Conservation (phyloP, 2,113 vertebrate species). For the Leptobrachium ailaonicum region DNA sequence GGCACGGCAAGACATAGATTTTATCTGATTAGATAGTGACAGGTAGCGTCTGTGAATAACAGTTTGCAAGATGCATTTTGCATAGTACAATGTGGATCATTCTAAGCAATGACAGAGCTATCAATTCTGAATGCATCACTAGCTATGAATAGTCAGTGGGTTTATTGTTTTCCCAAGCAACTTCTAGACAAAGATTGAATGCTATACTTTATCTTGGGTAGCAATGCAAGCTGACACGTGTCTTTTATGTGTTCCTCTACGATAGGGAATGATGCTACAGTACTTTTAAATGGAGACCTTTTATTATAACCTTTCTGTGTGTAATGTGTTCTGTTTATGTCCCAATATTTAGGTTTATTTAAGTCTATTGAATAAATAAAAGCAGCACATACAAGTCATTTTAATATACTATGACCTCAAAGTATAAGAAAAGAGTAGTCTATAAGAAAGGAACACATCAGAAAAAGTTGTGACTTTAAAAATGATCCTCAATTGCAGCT, state of each 20-base stretch:
- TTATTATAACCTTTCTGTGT: too few relatives aligned
- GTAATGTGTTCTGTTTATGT: too few relatives aligned
- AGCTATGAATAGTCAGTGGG: slow-evolving; percentile 7
- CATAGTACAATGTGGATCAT: slow-evolving; percentile 45
- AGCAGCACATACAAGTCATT: too few relatives aligned
- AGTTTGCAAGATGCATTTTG: slow-evolving; percentile 20
- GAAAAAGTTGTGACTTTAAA: too few relatives aligned
- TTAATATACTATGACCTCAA: too few relatives aligned
- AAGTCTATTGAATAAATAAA: too few relatives aligned
- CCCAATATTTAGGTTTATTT: too few relatives aligned
- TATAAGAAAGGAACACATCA: too few relatives aligned
- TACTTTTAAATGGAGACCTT: too few relatives aligned
- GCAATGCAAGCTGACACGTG: slow-evolving; percentile 27
- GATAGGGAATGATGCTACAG: not conserved
- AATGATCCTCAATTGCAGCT: too few relatives aligned
- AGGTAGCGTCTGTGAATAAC: slow-evolving; percentile 25
- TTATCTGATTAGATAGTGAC: slow-evolving; percentile 40
- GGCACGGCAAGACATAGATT: slow-evolving; percentile 32
- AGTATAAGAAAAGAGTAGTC: too few relatives aligned
- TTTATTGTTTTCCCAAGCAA: slow-evolving; percentile 41
- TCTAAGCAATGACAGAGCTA: slow-evolving; percentile 32
- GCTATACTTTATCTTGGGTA: slow-evolving; percentile 21
- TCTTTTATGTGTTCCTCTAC: not conserved
- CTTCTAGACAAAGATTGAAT: slow-evolving; percentile 33
- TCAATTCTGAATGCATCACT: slow-evolving; percentile 44